phyloP scores from a whole-genome alignment of 2,888 invertebrate genomes.

The Apotomis betuletana region DNA sequence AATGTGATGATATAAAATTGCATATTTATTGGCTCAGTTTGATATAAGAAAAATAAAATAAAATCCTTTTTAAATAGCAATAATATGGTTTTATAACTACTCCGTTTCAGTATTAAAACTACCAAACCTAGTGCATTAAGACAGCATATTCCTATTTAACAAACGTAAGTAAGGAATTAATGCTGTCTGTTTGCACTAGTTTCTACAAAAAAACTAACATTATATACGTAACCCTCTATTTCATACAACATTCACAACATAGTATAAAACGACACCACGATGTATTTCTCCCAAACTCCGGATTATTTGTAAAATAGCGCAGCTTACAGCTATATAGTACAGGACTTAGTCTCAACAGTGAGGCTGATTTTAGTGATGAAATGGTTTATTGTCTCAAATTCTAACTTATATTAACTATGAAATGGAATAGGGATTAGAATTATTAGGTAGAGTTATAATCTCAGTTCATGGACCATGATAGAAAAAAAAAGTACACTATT shows the following conservation, averaged over 20 bases:
- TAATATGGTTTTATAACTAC: not conserved
- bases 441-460: not conserved
- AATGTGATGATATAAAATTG: not conserved
- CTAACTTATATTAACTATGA: constrained; percentile 4
- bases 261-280: constrained; percentile 33
- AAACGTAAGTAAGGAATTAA: no score
- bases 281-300: constrained; percentile 62
- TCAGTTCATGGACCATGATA: no score
- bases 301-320: constrained; percentile 59
- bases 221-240: constrained; percentile 3
- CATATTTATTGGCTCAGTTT: constrained; percentile 3
- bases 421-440: not conserved
- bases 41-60: not conserved
- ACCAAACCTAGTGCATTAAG: not conserved
- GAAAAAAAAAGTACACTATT: no score
- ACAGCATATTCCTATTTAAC: no score
- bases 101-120: not conserved
- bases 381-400: constrained; percentile 24
- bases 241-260: constrained; percentile 21
- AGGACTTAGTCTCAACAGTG: constrained; percentile 52
- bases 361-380: constrained; percentile 19
- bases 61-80: not conserved
- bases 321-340: constrained; percentile 63
- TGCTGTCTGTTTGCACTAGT: not conserved
- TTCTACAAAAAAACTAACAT: not conserved